Evolutionary conservation across 2,113 vertebrate genomes (phyloP), one percentile per base, ranked within the genome.

Genomic region (Dasyornis broadbenti): DNA sequence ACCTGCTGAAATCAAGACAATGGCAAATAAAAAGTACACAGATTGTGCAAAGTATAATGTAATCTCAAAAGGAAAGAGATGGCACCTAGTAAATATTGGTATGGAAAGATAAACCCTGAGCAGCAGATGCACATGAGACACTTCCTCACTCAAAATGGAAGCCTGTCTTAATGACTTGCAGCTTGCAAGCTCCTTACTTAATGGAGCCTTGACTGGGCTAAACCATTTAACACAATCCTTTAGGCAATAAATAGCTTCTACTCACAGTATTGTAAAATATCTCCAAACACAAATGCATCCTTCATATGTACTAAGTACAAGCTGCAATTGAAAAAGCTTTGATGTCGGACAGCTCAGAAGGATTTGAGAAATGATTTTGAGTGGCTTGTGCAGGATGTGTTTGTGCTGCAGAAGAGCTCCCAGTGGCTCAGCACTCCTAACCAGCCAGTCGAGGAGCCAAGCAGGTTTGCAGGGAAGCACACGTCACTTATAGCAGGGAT

Each of bases 401-500:
- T 31, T 84, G 57, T 87, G 86, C 78, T 96, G 96, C 91, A 85
- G 20, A 95, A 75, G 78, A 64, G 90, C 92, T 97, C 89, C 78
- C 87, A 97, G 86, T 14, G 71, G 94, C 90, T 97, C 97, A 97
- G 94, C 82, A 85, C 89, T 97, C 97, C 96, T 86, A 84, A 88
- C 40, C 82, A 45, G 66, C 47, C 86, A 44, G 90, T 52, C 22
- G 5, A 94, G 72, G 56, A 92, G 75, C 77, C 86, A 35, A 82
- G 86, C 53, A 94, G 95, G 75, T 96, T 96, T 91, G 91, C 65
- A 91, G 93, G 95, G 98, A 98, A 98, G 97, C 93, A 97, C 97
- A 97, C 50, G 47, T 98, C 98, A 98, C 97, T 98, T 98, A 97
- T 82, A 97, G 97, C 96, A 97, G 96, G 92, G 91, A 95, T 95